A percentile compares a stretch with the other conserved stretches of the same genome.
These are phyloP conservation scores for Callipepla californica DNA, from an alignment of 2,113 vertebrate species.

Conservation along the genomic window DNA sequence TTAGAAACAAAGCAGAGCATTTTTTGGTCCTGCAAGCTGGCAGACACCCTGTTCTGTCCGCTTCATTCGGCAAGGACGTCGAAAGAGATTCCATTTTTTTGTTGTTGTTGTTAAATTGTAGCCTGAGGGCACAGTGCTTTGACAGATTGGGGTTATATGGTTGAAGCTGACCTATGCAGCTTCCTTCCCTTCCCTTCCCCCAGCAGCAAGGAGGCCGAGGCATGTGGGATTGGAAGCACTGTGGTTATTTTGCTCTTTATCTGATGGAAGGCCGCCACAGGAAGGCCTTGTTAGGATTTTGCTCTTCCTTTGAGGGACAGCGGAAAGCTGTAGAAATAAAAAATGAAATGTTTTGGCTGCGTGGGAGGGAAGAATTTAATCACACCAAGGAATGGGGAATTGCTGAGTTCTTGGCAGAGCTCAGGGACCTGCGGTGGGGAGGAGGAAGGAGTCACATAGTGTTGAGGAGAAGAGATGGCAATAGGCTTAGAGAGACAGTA, in stretches of 20 bases:
- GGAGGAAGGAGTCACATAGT: neutral
- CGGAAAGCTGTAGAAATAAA: slow-evolving; percentile 2
- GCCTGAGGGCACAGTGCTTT: slow-evolving; percentile 10
- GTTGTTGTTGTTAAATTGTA: neutral
- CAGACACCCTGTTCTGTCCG: neutral
- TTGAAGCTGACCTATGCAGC: slow-evolving; percentile 28
- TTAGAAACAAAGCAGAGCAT: neutral
- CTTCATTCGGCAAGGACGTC: neutral
- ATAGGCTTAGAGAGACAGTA: slow-evolving; percentile 5
- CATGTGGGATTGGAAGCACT: slow-evolving; percentile 1
- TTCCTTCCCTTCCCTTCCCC: neutral
- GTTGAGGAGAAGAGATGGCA: neutral
- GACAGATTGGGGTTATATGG: slow-evolving; percentile 50
- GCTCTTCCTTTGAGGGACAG: neutral
- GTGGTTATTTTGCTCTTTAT: neutral
- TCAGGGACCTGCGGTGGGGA: slow-evolving; percentile 5
- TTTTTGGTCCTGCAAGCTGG: neutral
- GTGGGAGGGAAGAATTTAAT: slow-evolving; percentile 27
- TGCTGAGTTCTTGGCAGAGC: neutral
- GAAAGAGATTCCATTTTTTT: neutral
- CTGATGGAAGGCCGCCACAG: slow-evolving; percentile 3
- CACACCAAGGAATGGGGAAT: neutral
- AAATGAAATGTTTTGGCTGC: neutral
- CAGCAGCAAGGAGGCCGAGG: neutral
- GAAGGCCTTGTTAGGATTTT: neutral